These are phyloP conservation scores for Martes martes DNA, from an alignment of 2,113 vertebrate species.

Conservation along the genomic window DNA sequence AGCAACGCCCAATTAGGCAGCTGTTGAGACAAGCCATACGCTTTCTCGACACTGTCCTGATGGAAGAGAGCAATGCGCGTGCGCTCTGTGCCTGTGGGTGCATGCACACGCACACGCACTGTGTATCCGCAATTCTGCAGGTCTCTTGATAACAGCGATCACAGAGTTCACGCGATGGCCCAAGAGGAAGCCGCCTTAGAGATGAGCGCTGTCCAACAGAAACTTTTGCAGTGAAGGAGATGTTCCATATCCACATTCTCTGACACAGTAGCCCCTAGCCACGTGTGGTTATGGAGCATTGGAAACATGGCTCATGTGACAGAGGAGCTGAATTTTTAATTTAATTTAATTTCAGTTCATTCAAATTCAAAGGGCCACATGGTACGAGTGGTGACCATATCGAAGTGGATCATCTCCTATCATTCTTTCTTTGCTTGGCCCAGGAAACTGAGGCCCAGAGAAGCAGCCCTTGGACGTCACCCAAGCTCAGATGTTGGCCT, in stretches of 20 bases:
- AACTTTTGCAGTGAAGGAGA: neutral
- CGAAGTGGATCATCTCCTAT: neutral
- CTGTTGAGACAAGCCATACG: neutral
- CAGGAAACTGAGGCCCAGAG: neutral
- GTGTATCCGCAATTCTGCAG: neutral
- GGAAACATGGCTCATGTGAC: neutral
- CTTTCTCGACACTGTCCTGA: neutral
- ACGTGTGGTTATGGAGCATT: neutral
- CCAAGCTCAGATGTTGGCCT: neutral
- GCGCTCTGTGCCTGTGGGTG: neutral
- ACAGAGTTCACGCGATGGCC: neutral
- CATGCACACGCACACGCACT: no score
- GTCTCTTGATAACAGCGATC: neutral
- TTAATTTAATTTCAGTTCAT: neutral
- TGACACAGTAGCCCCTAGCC: neutral
- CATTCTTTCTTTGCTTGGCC: neutral
- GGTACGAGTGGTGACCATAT: neutral
- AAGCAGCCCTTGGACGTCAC: neutral
- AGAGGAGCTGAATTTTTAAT: neutral
- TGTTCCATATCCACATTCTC: no score
- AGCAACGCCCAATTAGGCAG: neutral
- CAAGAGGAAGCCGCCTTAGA: neutral
- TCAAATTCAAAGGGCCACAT: neutral
- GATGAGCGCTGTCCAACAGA: accelerated
- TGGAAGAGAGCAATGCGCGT: neutral